A percentile compares a stretch with the other conserved stretches of the same genome.
Evolutionary conservation across 2,797 vertebrate species (phyloP).

Genomic region (Rhinoraja longicauda): DNA sequence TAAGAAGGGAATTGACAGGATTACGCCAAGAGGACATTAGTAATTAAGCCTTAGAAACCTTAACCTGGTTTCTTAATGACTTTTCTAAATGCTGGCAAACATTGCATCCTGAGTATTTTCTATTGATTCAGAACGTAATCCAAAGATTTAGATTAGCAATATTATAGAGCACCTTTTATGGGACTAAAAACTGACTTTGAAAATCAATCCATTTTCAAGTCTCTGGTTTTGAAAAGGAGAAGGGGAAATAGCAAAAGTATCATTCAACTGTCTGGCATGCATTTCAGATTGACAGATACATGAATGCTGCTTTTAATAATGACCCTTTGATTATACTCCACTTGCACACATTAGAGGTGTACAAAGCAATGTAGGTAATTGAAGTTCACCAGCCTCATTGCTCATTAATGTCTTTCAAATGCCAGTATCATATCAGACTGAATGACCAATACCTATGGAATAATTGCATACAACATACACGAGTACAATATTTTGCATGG

Average conservation of each 20-base stretch:
- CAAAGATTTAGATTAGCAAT: neutral
- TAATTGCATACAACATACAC: neutral
- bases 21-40: neutral
- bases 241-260: neutral
- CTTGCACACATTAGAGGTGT: too few relatives aligned
- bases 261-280: neutral
- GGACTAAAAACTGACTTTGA: too few relatives aligned
- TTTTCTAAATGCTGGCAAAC: neutral
- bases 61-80: neutral
- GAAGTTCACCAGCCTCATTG: neutral
- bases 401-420: neutral
- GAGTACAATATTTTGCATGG: neutral
- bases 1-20: neutral
- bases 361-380: neutral
- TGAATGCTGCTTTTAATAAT: neutral
- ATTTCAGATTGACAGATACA: slow-evolving; percentile 1
- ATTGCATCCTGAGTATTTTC: neutral
- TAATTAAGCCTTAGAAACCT: neutral
- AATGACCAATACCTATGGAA: neutral
- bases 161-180: neutral
- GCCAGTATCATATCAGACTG: neutral
- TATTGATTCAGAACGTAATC: neutral
- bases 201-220: neutral
- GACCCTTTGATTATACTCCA: neutral
- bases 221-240: neutral